Percentiles rank a stretch among this genome's conserved stretches.
phyloP scores from a whole-genome alignment of 2,113 vertebrate species.

The Leptobrachium leishanense region DNA sequence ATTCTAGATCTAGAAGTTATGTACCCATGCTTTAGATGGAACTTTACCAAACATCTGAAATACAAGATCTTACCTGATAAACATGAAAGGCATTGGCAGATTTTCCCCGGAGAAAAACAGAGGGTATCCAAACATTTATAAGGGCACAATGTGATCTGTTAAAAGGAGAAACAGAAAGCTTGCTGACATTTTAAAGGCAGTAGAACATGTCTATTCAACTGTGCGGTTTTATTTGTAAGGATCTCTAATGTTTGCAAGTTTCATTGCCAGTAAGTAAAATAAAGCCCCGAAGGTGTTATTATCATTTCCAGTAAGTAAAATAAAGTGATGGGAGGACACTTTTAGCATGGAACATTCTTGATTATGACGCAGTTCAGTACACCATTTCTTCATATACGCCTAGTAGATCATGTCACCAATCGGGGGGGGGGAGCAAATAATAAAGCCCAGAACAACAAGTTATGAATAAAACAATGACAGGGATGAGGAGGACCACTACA shows the following conservation, averaged over 20 bases:
- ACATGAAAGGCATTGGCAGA: conserved; percentile 95
- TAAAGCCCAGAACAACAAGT: no score
- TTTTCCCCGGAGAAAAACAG: conserved; percentile 92
- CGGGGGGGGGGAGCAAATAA: no score
- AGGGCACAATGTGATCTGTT: conserved; percentile 91
- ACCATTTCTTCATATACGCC: no score
- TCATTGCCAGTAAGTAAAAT: no score
- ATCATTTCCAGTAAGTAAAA: neutral
- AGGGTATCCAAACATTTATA: conserved; percentile 98
- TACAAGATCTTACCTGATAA: conserved; percentile 81
- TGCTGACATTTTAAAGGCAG: conserved; percentile 15
- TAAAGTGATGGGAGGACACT: neutral
- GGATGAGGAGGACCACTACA: no score
- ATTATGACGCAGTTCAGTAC: no score
- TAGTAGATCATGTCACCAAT: no score
- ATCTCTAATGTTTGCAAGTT: no score
- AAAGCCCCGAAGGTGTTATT: neutral
- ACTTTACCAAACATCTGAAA: neutral
- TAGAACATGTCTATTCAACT: neutral
- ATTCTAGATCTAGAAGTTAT: no score
- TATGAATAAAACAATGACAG: no score
- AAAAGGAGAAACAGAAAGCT: conserved; percentile 49
- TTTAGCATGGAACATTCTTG: neutral
- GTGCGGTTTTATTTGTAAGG: no score
- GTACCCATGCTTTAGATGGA: no score